A percentile compares a stretch with the other conserved stretches of the same genome.
Evolutionary conservation across 2,888 invertebrate species (phyloP).

Genomic region (Clostera curtula): DNA sequence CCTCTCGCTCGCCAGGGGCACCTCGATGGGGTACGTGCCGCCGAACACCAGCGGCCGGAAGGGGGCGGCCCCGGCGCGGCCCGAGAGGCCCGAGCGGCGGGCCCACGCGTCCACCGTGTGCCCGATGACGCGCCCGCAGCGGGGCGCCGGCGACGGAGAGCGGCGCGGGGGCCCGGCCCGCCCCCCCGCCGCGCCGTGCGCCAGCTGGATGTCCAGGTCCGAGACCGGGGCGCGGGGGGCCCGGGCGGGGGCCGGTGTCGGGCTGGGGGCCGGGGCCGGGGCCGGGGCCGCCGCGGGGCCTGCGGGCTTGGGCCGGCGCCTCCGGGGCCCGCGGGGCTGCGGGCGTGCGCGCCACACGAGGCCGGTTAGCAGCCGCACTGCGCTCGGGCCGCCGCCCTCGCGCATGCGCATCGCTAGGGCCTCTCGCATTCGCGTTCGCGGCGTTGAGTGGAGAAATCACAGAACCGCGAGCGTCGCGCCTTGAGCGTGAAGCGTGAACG

Average conservation of each 20-base stretch:
- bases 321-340: constrained; percentile 11
- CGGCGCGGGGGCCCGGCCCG: constrained; percentile 27
- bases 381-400: constrained; percentile 23
- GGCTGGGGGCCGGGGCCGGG: constrained; percentile 9
- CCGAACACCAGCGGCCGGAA: constrained; percentile 85
- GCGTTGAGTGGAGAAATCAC: constrained; percentile 13
- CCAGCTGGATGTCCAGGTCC: constrained; percentile 40
- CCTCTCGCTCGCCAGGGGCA: constrained; percentile 60
- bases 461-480: no score
- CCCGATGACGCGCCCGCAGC: constrained; percentile 70
- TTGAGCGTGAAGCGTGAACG: no score
- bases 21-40: constrained; percentile 91
- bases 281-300: constrained; percentile 5
- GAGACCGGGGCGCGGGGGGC: constrained; percentile 18
- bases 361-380: constrained; percentile 7
- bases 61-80: constrained; percentile 30
- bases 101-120: constrained; percentile 80
- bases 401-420: constrained; percentile 13
- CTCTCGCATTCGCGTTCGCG: constrained; percentile 11
- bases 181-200: constrained; percentile 15
- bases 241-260: constrained; percentile 9
- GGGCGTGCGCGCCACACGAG: constrained; percentile 17
- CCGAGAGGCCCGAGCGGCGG: constrained; percentile 57
- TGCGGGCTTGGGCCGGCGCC: constrained; percentile 15
- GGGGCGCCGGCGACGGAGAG: constrained; percentile 12